These are phyloP conservation scores for Phragmatobia fuliginosa DNA, from an alignment of 2,888 invertebrate species.

Conservation along the genomic window DNA sequence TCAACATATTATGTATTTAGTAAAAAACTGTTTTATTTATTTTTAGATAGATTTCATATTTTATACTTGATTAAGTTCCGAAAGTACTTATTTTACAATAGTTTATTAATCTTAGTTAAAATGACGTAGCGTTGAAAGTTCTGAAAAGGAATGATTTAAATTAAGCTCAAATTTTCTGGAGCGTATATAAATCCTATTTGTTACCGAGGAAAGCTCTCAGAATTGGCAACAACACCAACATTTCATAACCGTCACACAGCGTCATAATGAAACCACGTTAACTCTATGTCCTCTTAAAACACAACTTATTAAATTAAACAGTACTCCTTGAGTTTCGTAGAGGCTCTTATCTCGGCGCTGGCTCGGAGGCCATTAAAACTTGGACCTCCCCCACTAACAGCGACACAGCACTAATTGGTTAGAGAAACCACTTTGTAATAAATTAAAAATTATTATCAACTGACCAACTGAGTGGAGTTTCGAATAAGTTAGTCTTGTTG, in stretches of 20 bases:
- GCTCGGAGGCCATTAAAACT: slow-evolving; percentile 67
- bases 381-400: slow-evolving; percentile 59
- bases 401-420: slow-evolving; percentile 70
- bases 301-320: slow-evolving; percentile 67
- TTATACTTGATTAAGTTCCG: neutral
- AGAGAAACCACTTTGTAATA: slow-evolving; percentile 61
- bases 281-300: slow-evolving; percentile 48
- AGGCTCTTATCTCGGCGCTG: slow-evolving; percentile 62
- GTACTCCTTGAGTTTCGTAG: slow-evolving; percentile 57
- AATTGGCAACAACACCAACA: slow-evolving; percentile 16
- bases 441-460: slow-evolving; percentile 58
- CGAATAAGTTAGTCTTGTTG: slow-evolving; percentile 10
- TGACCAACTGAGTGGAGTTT: slow-evolving; percentile 34
- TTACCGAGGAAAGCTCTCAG: neutral
- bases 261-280: slow-evolving; percentile 35
- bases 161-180: neutral
- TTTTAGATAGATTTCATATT: neutral
- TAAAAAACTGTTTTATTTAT: too few relatives aligned
- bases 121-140: too few relatives aligned
- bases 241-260: slow-evolving; percentile 28
- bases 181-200: neutral
- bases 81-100: neutral
- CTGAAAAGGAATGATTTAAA: neutral
- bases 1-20: too few relatives aligned
- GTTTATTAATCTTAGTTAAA: neutral